A percentile compares a stretch with the other conserved stretches of the same genome.
These are phyloP conservation scores for Numenius arquata DNA, from an alignment of 2,113 vertebrate genomes.

Conservation along the genomic window DNA sequence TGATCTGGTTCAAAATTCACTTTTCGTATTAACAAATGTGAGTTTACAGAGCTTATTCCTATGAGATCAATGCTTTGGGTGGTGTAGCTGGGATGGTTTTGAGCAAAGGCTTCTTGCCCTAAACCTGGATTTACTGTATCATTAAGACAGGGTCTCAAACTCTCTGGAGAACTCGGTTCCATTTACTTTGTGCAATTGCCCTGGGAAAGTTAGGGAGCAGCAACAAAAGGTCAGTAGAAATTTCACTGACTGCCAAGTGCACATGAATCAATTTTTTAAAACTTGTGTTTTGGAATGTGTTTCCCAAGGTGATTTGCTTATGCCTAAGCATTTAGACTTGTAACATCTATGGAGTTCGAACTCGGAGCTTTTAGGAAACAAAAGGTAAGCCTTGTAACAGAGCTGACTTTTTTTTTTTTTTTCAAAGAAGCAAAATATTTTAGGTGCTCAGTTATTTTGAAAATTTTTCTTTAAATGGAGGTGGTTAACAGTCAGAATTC, in stretches of 20 bases:
- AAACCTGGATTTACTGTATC: background rate
- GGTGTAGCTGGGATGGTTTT: background rate
- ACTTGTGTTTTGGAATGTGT: background rate
- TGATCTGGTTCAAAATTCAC: background rate
- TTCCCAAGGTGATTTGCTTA: background rate
- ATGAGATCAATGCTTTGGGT: background rate
- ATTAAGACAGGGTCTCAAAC: background rate
- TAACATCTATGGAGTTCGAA: background rate
- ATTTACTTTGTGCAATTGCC: background rate
- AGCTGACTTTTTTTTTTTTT: background rate
- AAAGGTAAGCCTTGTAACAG: background rate
- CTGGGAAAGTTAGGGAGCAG: background rate
- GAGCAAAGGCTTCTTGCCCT: background rate
- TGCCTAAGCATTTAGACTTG: background rate
- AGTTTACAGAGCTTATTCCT: background rate
- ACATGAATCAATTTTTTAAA: background rate
- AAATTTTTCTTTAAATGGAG: background rate
- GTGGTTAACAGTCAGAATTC: background rate
- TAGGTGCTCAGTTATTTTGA: background rate
- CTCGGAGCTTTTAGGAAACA: background rate
- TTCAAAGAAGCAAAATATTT: background rate
- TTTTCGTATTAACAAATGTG: background rate
- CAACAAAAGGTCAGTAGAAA: background rate
- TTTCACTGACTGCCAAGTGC: background rate
- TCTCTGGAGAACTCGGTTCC: background rate